Evolutionary conservation across 2,888 invertebrate species (phyloP).

Genomic region (Acrobasis consociella): DNA sequence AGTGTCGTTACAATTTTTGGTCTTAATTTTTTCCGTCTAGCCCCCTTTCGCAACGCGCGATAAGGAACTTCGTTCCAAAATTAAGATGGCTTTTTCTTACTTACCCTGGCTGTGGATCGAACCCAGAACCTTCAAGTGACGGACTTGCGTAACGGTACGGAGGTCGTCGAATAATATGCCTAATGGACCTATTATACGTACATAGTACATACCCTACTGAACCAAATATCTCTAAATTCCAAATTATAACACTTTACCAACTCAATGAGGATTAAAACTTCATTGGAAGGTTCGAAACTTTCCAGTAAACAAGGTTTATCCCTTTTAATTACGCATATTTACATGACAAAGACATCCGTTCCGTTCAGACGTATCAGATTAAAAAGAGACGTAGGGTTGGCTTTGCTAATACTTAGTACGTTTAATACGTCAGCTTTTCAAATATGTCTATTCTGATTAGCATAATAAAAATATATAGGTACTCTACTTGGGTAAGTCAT

Average conservation of each 20-base stretch:
- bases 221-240: not conserved
- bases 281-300: slow-evolving; percentile 67
- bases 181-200: not conserved
- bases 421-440: slow-evolving; percentile 46
- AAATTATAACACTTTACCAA: slow-evolving; percentile 50
- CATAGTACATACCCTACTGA: not conserved
- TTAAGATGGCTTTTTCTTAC: no score
- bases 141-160: not conserved
- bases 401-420: not conserved
- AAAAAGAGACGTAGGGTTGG: slow-evolving; percentile 38
- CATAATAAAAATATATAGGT: not conserved
- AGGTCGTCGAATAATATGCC: not conserved
- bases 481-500: no score
- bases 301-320: slow-evolving; percentile 62
- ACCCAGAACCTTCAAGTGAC: no score
- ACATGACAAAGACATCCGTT: slow-evolving; percentile 49
- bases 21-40: no score
- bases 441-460: slow-evolving; percentile 45
- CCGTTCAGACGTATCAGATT: slow-evolving; percentile 34
- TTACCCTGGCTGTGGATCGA: no score
- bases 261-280: slow-evolving; percentile 78
- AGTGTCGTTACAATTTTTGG: no score
- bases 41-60: no score
- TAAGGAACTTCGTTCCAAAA: no score
- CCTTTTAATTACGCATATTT: slow-evolving; percentile 66